Base-by-base conservation (phyloP, 2,797 vertebrate species). In the Phaenicophaeus curvirostris region DNA sequence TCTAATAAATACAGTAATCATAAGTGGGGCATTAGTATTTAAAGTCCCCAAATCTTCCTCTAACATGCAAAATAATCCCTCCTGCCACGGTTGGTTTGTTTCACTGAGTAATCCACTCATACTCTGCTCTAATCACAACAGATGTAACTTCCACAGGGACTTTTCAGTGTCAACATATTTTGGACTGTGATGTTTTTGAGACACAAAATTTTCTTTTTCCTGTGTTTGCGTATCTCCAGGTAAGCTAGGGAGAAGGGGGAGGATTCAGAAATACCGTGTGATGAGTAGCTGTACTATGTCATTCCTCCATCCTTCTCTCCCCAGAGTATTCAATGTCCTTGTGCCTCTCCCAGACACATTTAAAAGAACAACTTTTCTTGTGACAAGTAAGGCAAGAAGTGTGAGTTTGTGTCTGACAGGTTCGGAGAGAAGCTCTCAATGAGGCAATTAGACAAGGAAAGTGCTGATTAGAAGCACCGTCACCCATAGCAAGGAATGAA, bases 361-460 rank as follows among this genome's bases (percentile, higher is more conserved):
- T 82, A 93, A 97, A 94, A 94, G 89, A 94, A 96, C 92, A 95
- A 80, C 96, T 96, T 96, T 95, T 94, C 90, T 89, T 59, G 37
- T 96, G 92, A 95, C 91, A 96, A 94, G 74, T 74, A 91, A 96
- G 78, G 85, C 87, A 87, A 87, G 93, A 90, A 93, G 92, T 95
- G 93, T 93, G 89, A 96, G 93, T 66, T 89, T 65, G 85, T 74
- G 89, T 91, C 94, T 96, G 96, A 94, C 89, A 95, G 92, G 94
- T 95, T 97, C 92, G 89, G 91, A 67, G 93, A 95, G 95, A 93
- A 95, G 83, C 89, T 94, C 3, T 18, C 91, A 94, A 85, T 77
- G 92, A 96, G 81, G 95, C 93, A 96, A 97, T 97, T 96, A 97
- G 94, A 91, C 72, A 85, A 55, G 95, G 84, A 42, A 96, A 95